Conservation (phyloP, 2,888 invertebrate genomes). For the Epistrophe eligans region DNA sequence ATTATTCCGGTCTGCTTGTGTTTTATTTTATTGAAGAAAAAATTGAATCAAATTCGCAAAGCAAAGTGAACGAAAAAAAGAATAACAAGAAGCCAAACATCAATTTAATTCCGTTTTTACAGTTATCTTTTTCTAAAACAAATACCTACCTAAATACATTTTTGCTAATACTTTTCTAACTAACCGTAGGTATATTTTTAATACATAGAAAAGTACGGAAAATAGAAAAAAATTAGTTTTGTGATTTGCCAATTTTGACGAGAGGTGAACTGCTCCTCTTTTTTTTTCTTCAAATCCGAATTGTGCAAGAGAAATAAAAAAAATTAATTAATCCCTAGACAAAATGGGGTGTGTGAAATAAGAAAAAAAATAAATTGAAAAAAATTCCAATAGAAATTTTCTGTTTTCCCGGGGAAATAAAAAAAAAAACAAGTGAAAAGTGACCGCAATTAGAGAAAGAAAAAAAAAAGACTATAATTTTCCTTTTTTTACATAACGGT, state of each 20-base stretch:
- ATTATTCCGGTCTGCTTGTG: slow-evolving; percentile 44
- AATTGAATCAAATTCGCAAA: slow-evolving; percentile 37
- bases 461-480: neutral
- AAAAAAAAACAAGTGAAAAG: slow-evolving; percentile 36
- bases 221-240: neutral
- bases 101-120: slow-evolving; percentile 21
- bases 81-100: slow-evolving; percentile 12
- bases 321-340: slow-evolving; percentile 36
- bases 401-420: slow-evolving; percentile 32
- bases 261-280: neutral
- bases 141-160: neutral
- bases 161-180: too few relatives aligned
- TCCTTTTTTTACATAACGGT: slow-evolving; percentile 62
- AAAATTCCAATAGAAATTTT: neutral
- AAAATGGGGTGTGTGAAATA: slow-evolving; percentile 19
- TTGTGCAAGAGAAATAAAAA: slow-evolving; percentile 18
- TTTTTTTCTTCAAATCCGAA: too few relatives aligned
- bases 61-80: slow-evolving; percentile 34
- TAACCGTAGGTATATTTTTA: neutral
- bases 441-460: slow-evolving; percentile 30
- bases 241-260: neutral
- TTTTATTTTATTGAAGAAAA: slow-evolving; percentile 30
- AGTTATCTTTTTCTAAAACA: slow-evolving; percentile 29
- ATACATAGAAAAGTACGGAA: neutral
- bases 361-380: slow-evolving; percentile 1